Percentiles rank a stretch among this genome's conserved stretches.
Evolutionary conservation across 2,888 invertebrate species (phyloP).

Genomic region (Bombylius discolor): DNA sequence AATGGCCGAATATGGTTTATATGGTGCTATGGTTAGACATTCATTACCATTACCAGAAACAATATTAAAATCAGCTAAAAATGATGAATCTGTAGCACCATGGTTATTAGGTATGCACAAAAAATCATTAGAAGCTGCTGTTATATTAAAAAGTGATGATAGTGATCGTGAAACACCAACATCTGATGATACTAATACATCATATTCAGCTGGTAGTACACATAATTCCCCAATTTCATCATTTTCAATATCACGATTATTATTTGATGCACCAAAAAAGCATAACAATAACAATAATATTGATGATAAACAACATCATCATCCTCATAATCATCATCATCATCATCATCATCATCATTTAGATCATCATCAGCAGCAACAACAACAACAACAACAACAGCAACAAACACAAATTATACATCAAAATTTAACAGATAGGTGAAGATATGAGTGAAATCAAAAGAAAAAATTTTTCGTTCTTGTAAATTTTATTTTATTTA

Average conservation of each 20-base stretch:
- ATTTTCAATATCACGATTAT: conserved; percentile 33
- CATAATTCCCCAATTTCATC: conserved; percentile 37
- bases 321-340: background rate
- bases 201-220: conserved; percentile 35
- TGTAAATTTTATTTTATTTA: too few species aligned
- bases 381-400: background rate
- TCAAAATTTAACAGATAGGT: background rate
- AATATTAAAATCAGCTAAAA: conserved; percentile 94
- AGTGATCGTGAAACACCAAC: conserved; percentile 51
- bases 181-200: conserved; percentile 46
- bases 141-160: conserved; percentile 75
- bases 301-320: background rate
- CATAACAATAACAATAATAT: background rate
- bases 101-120: conserved; percentile 97
- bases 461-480: background rate
- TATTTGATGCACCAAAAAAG: conserved; percentile 28
- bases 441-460: conserved; percentile 3
- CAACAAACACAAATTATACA: too few species aligned
- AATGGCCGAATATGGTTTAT: conserved; percentile 99
- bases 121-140: conserved; percentile 94
- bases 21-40: conserved; percentile 99
- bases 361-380: background rate
- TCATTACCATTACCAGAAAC: conserved; percentile 97
- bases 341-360: background rate
- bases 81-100: conserved; percentile 92